Base-by-base conservation (phyloP, 2,113 vertebrate genomes). In the Gobio gobio region DNA sequence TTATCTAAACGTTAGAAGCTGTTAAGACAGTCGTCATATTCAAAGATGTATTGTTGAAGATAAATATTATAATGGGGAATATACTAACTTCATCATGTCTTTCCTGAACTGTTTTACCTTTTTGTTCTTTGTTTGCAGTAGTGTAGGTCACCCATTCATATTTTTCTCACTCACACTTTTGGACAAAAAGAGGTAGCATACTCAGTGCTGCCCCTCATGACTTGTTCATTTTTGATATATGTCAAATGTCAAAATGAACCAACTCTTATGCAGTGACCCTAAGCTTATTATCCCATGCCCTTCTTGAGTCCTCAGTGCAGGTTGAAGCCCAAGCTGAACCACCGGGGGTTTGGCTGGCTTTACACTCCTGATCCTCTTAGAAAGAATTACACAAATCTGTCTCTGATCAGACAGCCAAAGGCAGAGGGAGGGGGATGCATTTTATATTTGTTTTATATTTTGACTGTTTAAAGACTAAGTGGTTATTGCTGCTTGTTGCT, bases 301-400 rank as follows among this genome's bases (percentile, higher is more conserved):
- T 87, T 85, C 75, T 85, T 86, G 86, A 90, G 91, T 92, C 89
- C 90, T 85, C 88, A 89, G 82, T 86, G 85, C 86, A 89, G 90
- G 87, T 88, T 85, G 90, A 91, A 90, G 89, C 90, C 92, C 91
- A 91, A 86, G 87, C 83, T 89, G 92, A 92, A 92, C 92, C 90
- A 91, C 82, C 85, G 87, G 56, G 86, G 86, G 88, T 90, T 90
- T 91, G 90, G 88, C 80, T 94, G 92, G 91, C 93, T 93, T 94
- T 94, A 90, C 84, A 85, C 83, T 90, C 33, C 75, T 92, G 93
- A 95, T 94, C 95, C 89, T 94, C 93, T 95, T 94, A 94, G 83
- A 22, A 45, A 87, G 93, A 78, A 93, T 95, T 95, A 94, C 89
- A 89, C 88, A 94, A 95, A 94, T 93, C 93, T 94, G 92, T 91